phyloP scores from a whole-genome alignment of 2,888 invertebrate species.

The Noctua comes region DNA sequence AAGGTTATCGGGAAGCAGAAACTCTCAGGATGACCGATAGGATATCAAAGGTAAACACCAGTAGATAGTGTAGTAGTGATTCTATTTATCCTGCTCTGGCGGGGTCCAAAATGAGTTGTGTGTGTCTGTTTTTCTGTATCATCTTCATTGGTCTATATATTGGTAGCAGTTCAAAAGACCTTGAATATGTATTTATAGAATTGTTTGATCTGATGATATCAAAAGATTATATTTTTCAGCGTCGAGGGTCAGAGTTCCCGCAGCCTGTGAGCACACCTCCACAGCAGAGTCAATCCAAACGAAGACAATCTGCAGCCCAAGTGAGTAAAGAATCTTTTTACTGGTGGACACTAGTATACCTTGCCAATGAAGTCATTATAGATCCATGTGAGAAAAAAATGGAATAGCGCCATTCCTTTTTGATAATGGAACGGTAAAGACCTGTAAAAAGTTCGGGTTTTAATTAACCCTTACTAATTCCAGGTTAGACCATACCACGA shows the following conservation, averaged over 20 bases:
- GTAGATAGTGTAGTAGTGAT: too few species aligned
- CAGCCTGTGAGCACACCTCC: slow-evolving; percentile 87
- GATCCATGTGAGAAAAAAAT: too few species aligned
- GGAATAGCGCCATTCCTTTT: too few species aligned
- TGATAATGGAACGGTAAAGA: too few species aligned
- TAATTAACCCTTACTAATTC: not conserved
- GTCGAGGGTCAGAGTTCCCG: slow-evolving; percentile 88
- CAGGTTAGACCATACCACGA: slow-evolving; percentile 84
- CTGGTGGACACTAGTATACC: not conserved
- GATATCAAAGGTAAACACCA: slow-evolving; percentile 79
- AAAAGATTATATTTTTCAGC: slow-evolving; percentile 69
- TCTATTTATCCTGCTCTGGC: not conserved
- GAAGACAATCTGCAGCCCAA: slow-evolving; percentile 86
- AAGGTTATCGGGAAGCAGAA: slow-evolving; percentile 87
- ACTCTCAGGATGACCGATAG: slow-evolving; percentile 85
- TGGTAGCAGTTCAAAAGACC: not conserved
- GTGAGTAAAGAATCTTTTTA: slow-evolving; percentile 68
- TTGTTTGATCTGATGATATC: not conserved
- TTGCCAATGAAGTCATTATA: not conserved
- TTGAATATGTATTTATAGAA: not conserved
- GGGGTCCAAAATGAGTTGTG: not conserved
- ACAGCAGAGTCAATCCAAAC: slow-evolving; percentile 79
- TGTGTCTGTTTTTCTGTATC: not conserved
- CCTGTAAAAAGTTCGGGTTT: too few species aligned
- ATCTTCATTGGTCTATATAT: not conserved